These are phyloP conservation scores for Zaprionus lineosus DNA, from an alignment of 2,888 invertebrate species.

Conservation along the genomic window DNA sequence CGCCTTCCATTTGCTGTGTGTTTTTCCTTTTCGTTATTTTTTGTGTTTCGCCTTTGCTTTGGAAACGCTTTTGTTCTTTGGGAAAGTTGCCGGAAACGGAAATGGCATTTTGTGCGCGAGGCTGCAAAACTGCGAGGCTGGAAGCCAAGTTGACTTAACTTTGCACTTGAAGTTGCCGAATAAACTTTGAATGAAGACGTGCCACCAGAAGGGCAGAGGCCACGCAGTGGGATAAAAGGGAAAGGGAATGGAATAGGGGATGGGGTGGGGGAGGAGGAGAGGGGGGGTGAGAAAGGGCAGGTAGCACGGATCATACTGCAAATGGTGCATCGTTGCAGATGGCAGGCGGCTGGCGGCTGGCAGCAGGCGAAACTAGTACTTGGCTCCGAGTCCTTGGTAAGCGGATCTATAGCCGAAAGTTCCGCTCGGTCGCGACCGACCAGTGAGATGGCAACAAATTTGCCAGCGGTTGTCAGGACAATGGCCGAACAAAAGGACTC, in stretches of 20 bases:
- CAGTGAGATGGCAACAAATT: slow-evolving; percentile 51
- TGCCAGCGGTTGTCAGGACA: slow-evolving; percentile 66
- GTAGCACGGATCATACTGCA: slow-evolving; percentile 38
- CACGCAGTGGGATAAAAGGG: neutral
- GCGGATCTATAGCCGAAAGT: slow-evolving; percentile 16
- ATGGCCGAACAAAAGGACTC: slow-evolving; percentile 52
- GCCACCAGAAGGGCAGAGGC: slow-evolving; percentile 16
- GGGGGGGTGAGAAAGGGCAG: neutral
- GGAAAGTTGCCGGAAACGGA: slow-evolving; percentile 74
- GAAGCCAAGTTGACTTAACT: slow-evolving; percentile 70
- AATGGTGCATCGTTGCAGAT: slow-evolving; percentile 43
- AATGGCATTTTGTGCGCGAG: slow-evolving; percentile 70
- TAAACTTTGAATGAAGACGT: slow-evolving; percentile 65
- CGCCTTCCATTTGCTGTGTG: neutral
- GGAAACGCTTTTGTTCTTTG: slow-evolving; percentile 50
- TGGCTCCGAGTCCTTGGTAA: too few species aligned
- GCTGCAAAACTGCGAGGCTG: too few species aligned
- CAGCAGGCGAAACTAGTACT: neutral
- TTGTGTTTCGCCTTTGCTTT: slow-evolving; percentile 8
- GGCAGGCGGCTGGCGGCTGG: neutral
- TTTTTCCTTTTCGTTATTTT: neutral
- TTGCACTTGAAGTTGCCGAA: slow-evolving; percentile 74
- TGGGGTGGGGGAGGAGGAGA: slow-evolving; percentile 3
- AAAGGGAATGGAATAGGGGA: neutral
- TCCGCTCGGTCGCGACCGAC: slow-evolving; percentile 15